Evolutionary conservation across 2,113 vertebrate species (phyloP).

Genomic region (Chamaea fasciata): DNA sequence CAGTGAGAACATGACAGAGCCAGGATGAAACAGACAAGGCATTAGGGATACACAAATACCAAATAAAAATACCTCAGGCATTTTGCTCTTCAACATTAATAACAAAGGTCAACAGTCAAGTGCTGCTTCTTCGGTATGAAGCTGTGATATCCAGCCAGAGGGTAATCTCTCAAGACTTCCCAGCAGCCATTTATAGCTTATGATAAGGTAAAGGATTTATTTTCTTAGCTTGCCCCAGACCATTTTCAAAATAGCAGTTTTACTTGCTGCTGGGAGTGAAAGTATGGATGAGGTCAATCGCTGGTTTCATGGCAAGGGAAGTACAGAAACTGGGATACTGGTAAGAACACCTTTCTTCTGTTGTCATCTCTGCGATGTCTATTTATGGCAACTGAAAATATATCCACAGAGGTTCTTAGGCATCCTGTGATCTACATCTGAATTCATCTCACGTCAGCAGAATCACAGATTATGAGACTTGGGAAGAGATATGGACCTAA

Average conservation of each 20-base stretch:
- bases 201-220: slow-evolving; percentile 4
- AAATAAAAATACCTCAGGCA: slow-evolving; percentile 47
- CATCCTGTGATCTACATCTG: not conserved
- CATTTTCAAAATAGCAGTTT: not conserved
- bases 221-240: not conserved
- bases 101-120: slow-evolving; percentile 45
- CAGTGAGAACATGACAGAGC: not conserved
- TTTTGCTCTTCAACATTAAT: slow-evolving; percentile 39
- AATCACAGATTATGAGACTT: not conserved
- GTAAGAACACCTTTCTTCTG: not conserved
- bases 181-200: not conserved
- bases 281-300: not conserved
- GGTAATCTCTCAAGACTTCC: slow-evolving; percentile 21
- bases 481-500: not conserved
- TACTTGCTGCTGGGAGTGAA: not conserved
- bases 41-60: slow-evolving; percentile 44
- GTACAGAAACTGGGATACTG: not conserved
- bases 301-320: not conserved
- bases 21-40: not conserved
- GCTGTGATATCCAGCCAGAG: not conserved
- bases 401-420: not conserved
- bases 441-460: not conserved
- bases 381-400: not conserved
- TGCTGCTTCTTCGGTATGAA: slow-evolving; percentile 2
- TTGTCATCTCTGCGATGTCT: not conserved